Base-by-base conservation (phyloP, 2,113 vertebrate species). In the Oreochromis aureus region DNA sequence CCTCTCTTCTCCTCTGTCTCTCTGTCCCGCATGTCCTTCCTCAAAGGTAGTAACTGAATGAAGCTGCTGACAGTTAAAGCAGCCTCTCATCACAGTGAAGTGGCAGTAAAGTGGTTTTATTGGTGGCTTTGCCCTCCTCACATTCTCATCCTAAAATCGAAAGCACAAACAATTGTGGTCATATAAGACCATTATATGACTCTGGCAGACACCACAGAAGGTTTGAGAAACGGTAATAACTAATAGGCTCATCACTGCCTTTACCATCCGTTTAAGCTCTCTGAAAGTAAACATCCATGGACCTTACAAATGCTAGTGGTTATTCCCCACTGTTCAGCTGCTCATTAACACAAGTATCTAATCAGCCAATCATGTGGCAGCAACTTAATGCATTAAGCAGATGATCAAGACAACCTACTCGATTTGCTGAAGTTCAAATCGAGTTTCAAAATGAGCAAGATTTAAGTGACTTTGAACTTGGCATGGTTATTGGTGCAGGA, bases 1-100 rank as follows among this genome's bases (percentile, higher is more conserved):
- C 10, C 27, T 4, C 58, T 19, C 46, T 18, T 55, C 71, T 44
- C 71, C 79, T 24, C 46, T 51, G 22, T 48, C 86, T 56, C 46
- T 89, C 79, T 85, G 81, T 87, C 76, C 78, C 46, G 7, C 16
- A 10, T 51, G 53, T 94, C 87, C 79, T 86, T 84, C 51, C 51
- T 89, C 53, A 56, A 32, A 91, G 73, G 84, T 88, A 36, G 83
- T 78, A 48, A 79, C 84, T 13, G 56, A 86, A 80, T 24, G 63
- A 55, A 54, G 71, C 32, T 51, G 34, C 63, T 80, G 54, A 80
- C 81, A 83, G 69, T 32, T 41, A 32, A 80, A 80, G 61, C 79
- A 16, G 32, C 56, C 46, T 82, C 41, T 80, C 1, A 19, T 81
- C 4, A 5, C 58, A 46, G 59, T 63, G 15, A 53, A 39, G 41